Base-by-base conservation (phyloP, 1,140 invertebrate species). In the Trichonephila clavata region DNA sequence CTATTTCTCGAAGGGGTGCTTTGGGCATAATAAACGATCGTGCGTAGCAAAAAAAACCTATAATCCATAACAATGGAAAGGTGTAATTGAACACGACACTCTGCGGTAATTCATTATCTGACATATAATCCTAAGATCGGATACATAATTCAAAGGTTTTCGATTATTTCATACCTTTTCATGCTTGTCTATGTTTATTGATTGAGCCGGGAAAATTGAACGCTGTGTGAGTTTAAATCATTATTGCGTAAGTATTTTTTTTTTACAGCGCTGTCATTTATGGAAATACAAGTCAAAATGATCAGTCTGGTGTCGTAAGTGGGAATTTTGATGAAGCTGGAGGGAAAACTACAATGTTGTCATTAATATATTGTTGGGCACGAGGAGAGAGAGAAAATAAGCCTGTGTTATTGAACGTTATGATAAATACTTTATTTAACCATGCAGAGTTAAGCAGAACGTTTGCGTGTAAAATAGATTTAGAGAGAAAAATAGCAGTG, bases 121-220 rank as follows among this genome's bases (percentile, higher is more conserved):
- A 61, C 43, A 63, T 24, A 39, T 59, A 32, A 59, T 57, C 65
- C 32, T 13, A 77, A 71, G 57, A 71, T 89, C 63, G 63, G 20
- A 68, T 89, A n/a, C 63, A 89, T 77, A 71, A 89, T 89, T 89
- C 32, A 77, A 5, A n/a, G 63, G 32, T n/a, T 68, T 61, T 89
- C 60, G 86, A 87, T 57, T 61, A 27, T 57, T 84, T 27, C 83
- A 84, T 39, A 39, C 27, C 27, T 68, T 71, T 71, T 20, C 39
- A 59, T 59, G 24, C 7, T 24, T n/a, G n/a, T 57, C 43, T 4
- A 39, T 65, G 65, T 18, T 39, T 90, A 90, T 90, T 90, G 89
- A 90, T 90, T 81, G 20, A 6, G 89, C 14, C 18, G 10, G 13
- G 65, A 59, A 50, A 71, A 89, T 43, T 50, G 89, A 39, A 61